Evolutionary conservation across 2,797 vertebrate species (phyloP), one percentile per base, ranked within the genome.

Genomic region (Cirrhinus mrigala): DNA sequence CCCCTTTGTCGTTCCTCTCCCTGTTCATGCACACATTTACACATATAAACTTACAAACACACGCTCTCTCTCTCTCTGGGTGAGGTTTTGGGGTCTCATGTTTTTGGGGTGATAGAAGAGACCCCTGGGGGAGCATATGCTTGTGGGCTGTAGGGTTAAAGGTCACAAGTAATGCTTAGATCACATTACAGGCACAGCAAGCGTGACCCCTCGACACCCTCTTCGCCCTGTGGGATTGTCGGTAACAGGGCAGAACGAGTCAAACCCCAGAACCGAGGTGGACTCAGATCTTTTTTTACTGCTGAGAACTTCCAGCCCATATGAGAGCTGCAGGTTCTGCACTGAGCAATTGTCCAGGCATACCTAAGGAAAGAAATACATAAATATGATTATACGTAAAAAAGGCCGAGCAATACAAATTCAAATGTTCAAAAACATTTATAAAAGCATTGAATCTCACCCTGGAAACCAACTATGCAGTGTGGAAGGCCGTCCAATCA

Each of bases 401-500:
- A 58, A 70, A 4, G 3, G 4, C 20, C 1, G 40, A 37, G 27
- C 6, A 24, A 24, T n/a, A 6, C 7, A 33, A 76, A 15, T 18
- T 52, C 18, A 37, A 76, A 56, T 44, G 2, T 18, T 18, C 14
- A 56, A 56, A 64, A 29, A 76, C 3, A 84, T 50, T 37, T 10
- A 50, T 2, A 68, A 52, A 37, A 52, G 56, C 27, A 64, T 68
- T 52, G 14, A 22, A 22, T 12, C 85, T 98, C 96, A 99, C 98
- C 98, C 98, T 33, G 98, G 98, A 92, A 99, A 99, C 98, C 98
- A 99, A 95, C 97, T 99, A 94, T 99, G 97, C 87, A 98, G 94
- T 0, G 98, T 99, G 3, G 98, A 99, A 20, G 98, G 96, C 54
- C 97, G 92, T 24, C 98, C 97, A 14, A 91, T 94, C 92, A 99